A percentile compares a stretch with the other conserved stretches of the same genome.
phyloP scores from a whole-genome alignment of 2,888 invertebrate species.

The Clunio marinus region DNA sequence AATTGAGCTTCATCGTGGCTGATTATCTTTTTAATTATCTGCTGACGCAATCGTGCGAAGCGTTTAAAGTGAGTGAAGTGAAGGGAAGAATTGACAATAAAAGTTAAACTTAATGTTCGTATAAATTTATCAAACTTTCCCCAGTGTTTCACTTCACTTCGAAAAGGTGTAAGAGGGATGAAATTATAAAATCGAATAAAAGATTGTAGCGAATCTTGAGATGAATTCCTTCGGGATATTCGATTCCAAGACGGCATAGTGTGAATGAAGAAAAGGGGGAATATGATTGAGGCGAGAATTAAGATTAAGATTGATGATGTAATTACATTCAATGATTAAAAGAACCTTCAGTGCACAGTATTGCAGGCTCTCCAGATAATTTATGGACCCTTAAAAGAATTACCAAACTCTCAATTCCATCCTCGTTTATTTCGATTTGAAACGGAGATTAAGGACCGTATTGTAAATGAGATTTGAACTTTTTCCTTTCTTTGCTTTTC shows the following conservation, averaged over 20 bases:
- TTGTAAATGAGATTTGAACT: not conserved
- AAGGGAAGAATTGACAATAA: not conserved
- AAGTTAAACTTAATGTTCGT: conserved; percentile 9
- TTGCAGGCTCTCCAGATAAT: conserved; percentile 1
- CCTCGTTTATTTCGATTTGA: not conserved
- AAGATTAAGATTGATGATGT: conserved; percentile 39
- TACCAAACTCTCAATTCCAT: not conserved
- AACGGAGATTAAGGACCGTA: not conserved
- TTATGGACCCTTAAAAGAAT: conserved; percentile 31
- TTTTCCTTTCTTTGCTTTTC: too few relatives aligned
- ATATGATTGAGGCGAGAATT: too few relatives aligned
- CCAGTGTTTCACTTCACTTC: not conserved
- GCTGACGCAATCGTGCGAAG: not conserved
- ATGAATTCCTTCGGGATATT: conserved; percentile 2
- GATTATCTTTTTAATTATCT: not conserved
- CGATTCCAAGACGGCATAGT: not conserved
- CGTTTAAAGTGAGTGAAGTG: not conserved
- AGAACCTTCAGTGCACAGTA: conserved; percentile 29
- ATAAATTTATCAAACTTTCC: not conserved
- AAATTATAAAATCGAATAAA: not conserved
- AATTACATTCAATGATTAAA: conserved; percentile 39
- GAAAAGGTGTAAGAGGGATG: not conserved
- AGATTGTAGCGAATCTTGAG: not conserved
- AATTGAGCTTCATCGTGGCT: not conserved
- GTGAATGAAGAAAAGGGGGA: not conserved